A percentile compares a stretch with the other conserved stretches of the same genome.
These are phyloP conservation scores for Anas flavirostris DNA, from an alignment of 2,797 vertebrate species.

Conservation along the genomic window DNA sequence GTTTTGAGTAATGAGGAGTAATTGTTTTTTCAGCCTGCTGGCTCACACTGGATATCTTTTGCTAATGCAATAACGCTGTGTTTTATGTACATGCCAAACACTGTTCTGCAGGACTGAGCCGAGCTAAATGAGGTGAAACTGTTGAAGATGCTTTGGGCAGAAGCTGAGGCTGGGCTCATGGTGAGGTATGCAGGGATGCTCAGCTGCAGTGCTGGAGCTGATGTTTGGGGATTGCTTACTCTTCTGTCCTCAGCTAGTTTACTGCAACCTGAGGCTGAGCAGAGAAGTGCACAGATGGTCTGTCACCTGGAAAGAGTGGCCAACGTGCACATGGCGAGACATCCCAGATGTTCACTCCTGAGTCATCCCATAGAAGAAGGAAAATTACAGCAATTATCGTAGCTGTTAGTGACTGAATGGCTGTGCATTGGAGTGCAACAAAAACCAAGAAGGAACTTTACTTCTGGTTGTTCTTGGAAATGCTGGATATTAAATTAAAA, in stretches of 20 bases:
- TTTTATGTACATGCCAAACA: neutral
- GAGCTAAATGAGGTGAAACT: neutral
- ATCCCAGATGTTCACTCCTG: neutral
- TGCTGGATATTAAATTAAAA: slow-evolving; percentile 15
- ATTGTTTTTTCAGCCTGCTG: neutral
- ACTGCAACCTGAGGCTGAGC: neutral
- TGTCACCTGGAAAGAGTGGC: neutral
- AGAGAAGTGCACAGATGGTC: neutral
- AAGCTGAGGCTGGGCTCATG: neutral
- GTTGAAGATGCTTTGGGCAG: neutral
- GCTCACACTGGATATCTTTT: neutral
- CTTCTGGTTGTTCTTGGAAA: slow-evolving; percentile 27
- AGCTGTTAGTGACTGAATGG: neutral
- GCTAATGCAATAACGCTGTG: neutral
- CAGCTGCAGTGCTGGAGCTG: neutral
- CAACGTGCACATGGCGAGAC: fast-evolving
- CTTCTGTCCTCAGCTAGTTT: neutral
- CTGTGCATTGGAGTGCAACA: neutral
- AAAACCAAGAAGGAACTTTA: neutral
- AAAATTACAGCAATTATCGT: neutral
- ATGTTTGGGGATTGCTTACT: neutral
- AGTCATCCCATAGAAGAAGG: neutral
- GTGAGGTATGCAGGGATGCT: neutral
- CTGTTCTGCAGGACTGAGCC: neutral
- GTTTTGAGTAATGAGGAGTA: neutral